Evolutionary conservation across 2,888 invertebrate species (phyloP).

Genomic region (Pinctada fucata): DNA sequence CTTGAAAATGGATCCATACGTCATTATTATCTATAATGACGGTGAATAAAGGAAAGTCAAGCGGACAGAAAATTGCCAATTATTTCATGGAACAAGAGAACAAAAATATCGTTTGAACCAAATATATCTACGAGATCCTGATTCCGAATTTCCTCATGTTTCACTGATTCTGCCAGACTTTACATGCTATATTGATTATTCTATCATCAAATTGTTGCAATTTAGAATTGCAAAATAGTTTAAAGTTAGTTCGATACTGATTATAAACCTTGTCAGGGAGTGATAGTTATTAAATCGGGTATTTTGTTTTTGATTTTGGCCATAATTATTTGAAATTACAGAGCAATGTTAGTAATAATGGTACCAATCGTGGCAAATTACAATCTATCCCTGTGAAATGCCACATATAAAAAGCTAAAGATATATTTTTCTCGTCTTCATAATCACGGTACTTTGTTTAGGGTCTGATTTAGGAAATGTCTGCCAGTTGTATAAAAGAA

Average conservation of each 20-base stretch:
- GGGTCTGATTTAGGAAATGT: slow-evolving; percentile 20
- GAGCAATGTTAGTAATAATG: slow-evolving; percentile 30
- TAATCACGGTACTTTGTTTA: slow-evolving; percentile 24
- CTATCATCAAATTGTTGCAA: slow-evolving; percentile 2
- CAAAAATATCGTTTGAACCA: background rate
- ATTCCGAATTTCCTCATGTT: background rate
- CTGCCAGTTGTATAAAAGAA: background rate
- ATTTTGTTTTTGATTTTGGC: slow-evolving; percentile 32
- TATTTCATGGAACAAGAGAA: background rate
- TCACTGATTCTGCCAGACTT: background rate
- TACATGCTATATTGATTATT: background rate
- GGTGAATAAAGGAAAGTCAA: background rate
- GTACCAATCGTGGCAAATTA: slow-evolving; percentile 30
- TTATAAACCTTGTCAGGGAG: background rate
- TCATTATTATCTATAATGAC: background rate
- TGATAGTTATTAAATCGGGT: slow-evolving; percentile 29
- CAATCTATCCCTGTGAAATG: slow-evolving; percentile 28
- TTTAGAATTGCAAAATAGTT: background rate
- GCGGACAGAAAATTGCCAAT: background rate
- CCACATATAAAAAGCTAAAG: slow-evolving; percentile 30
- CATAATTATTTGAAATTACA: slow-evolving; percentile 39
- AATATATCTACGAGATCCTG: background rate
- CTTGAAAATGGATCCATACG: background rate
- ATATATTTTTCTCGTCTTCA: slow-evolving; percentile 31
- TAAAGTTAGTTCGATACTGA: background rate